A percentile compares a stretch with the other conserved stretches of the same genome.
Conservation (phyloP, 2,797 vertebrate species). For the Rousettus madagascariensis region DNA sequence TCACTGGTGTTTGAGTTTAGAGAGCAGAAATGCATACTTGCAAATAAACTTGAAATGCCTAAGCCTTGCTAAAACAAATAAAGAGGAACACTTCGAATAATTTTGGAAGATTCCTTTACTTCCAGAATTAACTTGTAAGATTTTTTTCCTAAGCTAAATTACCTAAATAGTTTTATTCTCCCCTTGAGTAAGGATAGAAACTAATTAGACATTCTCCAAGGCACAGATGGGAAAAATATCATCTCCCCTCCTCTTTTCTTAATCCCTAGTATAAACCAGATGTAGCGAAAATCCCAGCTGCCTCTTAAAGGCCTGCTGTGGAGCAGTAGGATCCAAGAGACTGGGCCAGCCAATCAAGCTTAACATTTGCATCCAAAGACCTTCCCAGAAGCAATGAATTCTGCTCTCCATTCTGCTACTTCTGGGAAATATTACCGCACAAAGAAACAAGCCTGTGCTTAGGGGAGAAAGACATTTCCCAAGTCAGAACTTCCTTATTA, state of each 20-base stretch:
- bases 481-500: neutral
- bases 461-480: neutral
- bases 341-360: neutral
- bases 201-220: slow-evolving; percentile 70
- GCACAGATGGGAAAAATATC: slow-evolving; percentile 68
- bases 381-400: slow-evolving; percentile 28
- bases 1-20: slow-evolving; percentile 35
- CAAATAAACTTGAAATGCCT: slow-evolving; percentile 41
- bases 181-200: slow-evolving; percentile 59
- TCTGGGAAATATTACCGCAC: slow-evolving; percentile 4
- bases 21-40: slow-evolving; percentile 24
- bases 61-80: slow-evolving; percentile 27
- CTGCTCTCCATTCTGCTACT: neutral
- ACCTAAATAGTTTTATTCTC: slow-evolving; percentile 72
- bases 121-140: slow-evolving; percentile 73
- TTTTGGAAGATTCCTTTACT: slow-evolving; percentile 60
- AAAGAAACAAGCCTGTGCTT: neutral
- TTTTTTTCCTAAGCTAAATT: slow-evolving; percentile 64
- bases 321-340: slow-evolving; percentile 44
- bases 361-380: neutral
- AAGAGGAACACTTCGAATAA: slow-evolving; percentile 64
- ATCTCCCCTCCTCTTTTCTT: slow-evolving; percentile 52
- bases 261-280: slow-evolving; percentile 62
- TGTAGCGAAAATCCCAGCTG: slow-evolving; percentile 60
- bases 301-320: slow-evolving; percentile 48